phyloP scores from a whole-genome alignment of 1,140 invertebrate genomes.

The Diploscapter pachys region DNA sequence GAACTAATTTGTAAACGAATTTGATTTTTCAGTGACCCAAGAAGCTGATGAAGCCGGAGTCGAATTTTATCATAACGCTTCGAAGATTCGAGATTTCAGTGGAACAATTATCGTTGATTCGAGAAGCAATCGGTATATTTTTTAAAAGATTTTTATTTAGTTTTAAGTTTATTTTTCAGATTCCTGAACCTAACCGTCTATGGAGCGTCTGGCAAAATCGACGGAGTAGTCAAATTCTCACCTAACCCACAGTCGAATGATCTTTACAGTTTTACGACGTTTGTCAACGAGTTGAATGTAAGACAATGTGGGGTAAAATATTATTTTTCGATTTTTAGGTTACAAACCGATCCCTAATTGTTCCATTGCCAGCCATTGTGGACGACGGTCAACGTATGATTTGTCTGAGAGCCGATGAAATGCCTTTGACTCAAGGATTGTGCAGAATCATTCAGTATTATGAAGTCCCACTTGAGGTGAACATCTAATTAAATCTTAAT shows the following conservation, averaged over 20 bases:
- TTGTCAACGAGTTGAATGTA: conserved; percentile 28
- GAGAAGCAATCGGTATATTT: conserved; percentile 26
- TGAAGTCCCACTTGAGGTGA: conserved; percentile 33
- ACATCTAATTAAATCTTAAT: neutral
- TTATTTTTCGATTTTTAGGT: conserved; percentile 5
- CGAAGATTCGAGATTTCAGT: conserved; percentile 27
- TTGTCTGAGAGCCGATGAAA: conserved; percentile 37
- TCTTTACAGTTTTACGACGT: conserved; percentile 30
- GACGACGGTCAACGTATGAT: conserved; percentile 31
- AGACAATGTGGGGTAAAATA: neutral
- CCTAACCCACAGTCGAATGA: conserved; percentile 25
- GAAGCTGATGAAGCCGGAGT: conserved; percentile 17
- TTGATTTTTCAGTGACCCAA: conserved; percentile 13
- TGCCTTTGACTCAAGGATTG: conserved; percentile 14
- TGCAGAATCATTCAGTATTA: conserved; percentile 32
- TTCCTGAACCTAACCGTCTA: conserved; percentile 35
- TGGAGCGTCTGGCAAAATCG: conserved; percentile 37
- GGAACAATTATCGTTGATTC: conserved; percentile 39
- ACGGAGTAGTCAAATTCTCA: conserved; percentile 37
- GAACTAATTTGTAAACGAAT: neutral
- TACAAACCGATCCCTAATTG: conserved; percentile 33
- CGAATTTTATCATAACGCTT: conserved; percentile 36
- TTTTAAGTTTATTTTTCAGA: neutral
- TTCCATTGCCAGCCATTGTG: conserved; percentile 39
- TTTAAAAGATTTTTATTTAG: neutral